Evolutionary conservation across 2,797 vertebrate species (phyloP).

Genomic region (Nothura maculosa): DNA sequence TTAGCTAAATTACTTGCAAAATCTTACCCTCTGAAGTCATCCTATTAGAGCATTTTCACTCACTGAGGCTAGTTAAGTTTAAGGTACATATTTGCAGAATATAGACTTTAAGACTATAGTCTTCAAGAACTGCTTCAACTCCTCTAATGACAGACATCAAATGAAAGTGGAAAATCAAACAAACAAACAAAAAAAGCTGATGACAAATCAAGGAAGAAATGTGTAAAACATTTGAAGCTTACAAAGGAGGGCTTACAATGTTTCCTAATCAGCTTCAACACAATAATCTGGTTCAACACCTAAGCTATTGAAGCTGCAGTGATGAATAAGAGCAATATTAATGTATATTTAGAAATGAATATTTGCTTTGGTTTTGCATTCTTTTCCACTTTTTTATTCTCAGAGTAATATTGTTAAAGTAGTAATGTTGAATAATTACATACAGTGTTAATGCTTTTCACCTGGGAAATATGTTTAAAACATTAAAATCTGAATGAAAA

Average conservation of each 20-base stretch:
- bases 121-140: not conserved
- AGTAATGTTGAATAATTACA: conserved; percentile 12
- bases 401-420: not conserved
- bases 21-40: not conserved
- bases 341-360: not conserved
- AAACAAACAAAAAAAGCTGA: fast-evolving
- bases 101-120: not conserved
- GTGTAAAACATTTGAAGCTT: not conserved
- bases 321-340: not conserved
- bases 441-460: not conserved
- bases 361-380: not conserved
- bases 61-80: not conserved
- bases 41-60: not conserved
- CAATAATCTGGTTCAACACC: not conserved
- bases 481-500: not conserved
- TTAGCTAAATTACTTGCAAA: not conserved
- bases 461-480: conserved; percentile 17
- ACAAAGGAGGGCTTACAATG: not conserved
- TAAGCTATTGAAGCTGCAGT: not conserved
- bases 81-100: not conserved
- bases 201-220: not conserved
- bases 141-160: not conserved
- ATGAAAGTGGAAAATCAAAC: not conserved
- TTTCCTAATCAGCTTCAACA: not conserved
- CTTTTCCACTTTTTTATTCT: not conserved